Evolutionary conservation across 2,888 invertebrate genomes (phyloP).

Genomic region (Stenchaetothrips biformis): DNA sequence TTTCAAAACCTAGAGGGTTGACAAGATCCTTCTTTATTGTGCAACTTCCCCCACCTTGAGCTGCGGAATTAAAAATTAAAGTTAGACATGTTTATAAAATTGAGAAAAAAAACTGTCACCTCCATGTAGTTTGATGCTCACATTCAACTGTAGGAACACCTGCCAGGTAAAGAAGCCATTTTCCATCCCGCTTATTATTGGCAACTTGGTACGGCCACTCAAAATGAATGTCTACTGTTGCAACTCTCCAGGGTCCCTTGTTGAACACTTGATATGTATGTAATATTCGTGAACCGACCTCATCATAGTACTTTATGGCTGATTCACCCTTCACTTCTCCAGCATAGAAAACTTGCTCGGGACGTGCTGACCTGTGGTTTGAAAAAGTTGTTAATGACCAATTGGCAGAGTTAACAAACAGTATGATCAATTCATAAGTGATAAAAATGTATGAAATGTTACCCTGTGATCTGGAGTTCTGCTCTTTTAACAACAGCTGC

Average conservation of each 20-base stretch:
- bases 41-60: conserved; percentile 62
- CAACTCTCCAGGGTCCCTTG: conserved; percentile 78
- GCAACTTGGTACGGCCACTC: conserved; percentile 86
- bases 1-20: conserved; percentile 59
- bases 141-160: conserved; percentile 70
- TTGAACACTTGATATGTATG: conserved; percentile 83
- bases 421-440: conserved; percentile 28
- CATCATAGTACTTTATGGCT: conserved; percentile 75
- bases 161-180: conserved; percentile 86
- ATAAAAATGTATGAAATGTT: conserved; percentile 37
- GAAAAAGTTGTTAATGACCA: conserved; percentile 26
- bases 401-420: not conserved
- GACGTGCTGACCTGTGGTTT: conserved; percentile 59
- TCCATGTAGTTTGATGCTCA: conserved; percentile 44
- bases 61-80: conserved; percentile 42
- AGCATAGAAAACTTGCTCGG: conserved; percentile 83
- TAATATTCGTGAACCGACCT: conserved; percentile 72
- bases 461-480: conserved; percentile 69
- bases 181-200: conserved; percentile 65
- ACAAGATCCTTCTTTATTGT: conserved; percentile 55
- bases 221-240: conserved; percentile 68
- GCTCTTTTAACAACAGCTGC: conserved; percentile 73
- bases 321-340: conserved; percentile 80
- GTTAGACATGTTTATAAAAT: conserved; percentile 6
- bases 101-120: not conserved